Evolutionary conservation across 37 sponge, comb jelly and placozoan genomes (phyloP).

Genomic region (Oscarella lobularis): DNA sequence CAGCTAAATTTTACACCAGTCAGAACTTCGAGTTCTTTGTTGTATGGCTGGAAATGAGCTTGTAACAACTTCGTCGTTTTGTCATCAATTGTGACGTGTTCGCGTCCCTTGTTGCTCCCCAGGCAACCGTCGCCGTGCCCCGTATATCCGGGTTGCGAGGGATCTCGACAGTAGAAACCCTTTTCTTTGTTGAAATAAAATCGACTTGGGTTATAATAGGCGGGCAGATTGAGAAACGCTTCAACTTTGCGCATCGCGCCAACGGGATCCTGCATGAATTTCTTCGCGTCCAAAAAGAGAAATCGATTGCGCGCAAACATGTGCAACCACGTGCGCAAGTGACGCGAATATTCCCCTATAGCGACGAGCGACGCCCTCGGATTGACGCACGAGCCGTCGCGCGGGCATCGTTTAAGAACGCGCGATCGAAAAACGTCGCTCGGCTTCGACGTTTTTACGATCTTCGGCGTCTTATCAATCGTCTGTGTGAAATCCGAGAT

Average conservation of each 20-base stretch:
- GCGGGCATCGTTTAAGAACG: not conserved
- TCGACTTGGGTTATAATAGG: not conserved
- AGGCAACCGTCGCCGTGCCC: not conserved
- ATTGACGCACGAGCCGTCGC: not conserved
- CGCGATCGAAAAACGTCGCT: not conserved
- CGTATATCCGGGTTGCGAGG: not conserved
- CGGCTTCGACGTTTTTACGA: not conserved
- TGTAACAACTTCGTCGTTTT: not conserved
- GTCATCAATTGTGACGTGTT: not conserved
- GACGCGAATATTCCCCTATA: conserved; percentile 4
- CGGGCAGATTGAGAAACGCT: not conserved
- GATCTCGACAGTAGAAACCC: not conserved
- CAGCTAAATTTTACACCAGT: not conserved
- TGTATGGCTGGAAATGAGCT: not conserved
- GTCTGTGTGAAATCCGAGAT: not conserved
- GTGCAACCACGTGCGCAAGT: conserved; percentile 6
- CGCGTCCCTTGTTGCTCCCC: not conserved
- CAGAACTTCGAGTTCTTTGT: not conserved
- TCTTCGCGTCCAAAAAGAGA: conserved; percentile 6
- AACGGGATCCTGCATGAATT: not conserved
- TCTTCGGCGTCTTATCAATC: not conserved
- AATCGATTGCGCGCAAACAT: not conserved
- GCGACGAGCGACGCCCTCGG: not conserved
- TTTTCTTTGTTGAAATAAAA: not conserved
- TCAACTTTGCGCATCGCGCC: not conserved